phyloP scores from a whole-genome alignment of 2,797 vertebrate genomes.

The Aratinga solstitialis region DNA sequence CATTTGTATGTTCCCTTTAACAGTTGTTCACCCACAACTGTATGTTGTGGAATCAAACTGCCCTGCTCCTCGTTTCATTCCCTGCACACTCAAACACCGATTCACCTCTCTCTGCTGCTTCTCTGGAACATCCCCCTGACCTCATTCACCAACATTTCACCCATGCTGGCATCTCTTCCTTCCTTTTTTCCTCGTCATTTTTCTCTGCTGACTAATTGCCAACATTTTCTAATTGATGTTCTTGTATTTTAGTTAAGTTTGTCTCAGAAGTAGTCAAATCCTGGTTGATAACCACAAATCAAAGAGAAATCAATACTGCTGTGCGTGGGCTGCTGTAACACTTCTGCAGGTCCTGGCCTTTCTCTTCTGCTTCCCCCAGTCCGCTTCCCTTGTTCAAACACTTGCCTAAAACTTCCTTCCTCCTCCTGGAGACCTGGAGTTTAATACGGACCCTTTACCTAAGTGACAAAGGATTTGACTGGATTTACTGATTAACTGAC shows the following conservation, averaged over 20 bases:
- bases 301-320: background rate
- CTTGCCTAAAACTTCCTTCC: background rate
- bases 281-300: background rate
- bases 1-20: background rate
- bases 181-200: background rate
- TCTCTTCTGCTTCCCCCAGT: background rate
- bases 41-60: background rate
- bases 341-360: background rate
- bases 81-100: background rate
- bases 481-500: background rate
- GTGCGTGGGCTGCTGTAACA: background rate
- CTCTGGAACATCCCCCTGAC: background rate
- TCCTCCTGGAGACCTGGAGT: background rate
- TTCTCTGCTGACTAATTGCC: background rate
- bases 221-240: background rate
- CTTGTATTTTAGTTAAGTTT: background rate
- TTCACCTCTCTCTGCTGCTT: background rate
- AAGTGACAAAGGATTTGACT: background rate
- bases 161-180: background rate
- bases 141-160: background rate
- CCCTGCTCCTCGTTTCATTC: background rate
- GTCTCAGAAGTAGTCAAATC: background rate
- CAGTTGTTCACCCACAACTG: background rate
- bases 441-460: background rate
- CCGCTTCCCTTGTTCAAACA: background rate